Evolutionary conservation across 2,888 invertebrate genomes (phyloP).

Genomic region (Leucophenga maculata): DNA sequence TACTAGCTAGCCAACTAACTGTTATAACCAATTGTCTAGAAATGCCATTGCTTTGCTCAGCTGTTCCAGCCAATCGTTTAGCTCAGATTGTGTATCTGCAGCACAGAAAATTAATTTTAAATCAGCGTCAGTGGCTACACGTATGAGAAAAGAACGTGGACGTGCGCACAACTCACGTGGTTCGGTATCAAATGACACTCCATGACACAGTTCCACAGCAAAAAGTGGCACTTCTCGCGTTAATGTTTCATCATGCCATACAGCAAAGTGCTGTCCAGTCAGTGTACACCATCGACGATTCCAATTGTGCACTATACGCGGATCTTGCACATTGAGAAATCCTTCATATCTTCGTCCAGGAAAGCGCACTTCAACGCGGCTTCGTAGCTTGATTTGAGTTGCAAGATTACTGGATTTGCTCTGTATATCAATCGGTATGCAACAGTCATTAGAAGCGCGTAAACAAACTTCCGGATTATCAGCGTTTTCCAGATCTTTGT

Average conservation of each 20-base stretch:
- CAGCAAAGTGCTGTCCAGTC: conserved; percentile 69
- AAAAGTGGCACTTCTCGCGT: conserved; percentile 67
- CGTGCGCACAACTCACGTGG: conserved; percentile 73
- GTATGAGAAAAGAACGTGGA: conserved; percentile 72
- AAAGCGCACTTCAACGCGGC: conserved; percentile 59
- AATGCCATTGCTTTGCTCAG: conserved; percentile 72
- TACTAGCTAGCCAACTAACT: not conserved
- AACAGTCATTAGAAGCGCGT: conserved; percentile 53
- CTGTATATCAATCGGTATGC: conserved; percentile 49
- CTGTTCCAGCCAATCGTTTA: conserved; percentile 72
- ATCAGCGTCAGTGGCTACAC: conserved; percentile 48
- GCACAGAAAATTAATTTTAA: conserved; percentile 68
- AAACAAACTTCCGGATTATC: conserved; percentile 52
- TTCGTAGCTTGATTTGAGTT: conserved; percentile 56
- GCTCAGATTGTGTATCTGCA: conserved; percentile 73
- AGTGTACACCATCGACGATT: conserved; percentile 75
- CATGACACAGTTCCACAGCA: conserved; percentile 69
- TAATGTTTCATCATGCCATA: conserved; percentile 74
- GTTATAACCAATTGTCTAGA: conserved; percentile 43
- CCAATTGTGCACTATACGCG: conserved; percentile 72
- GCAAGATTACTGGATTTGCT: conserved; percentile 61
- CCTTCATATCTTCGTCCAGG: conserved; percentile 68
- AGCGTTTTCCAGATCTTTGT: too few species aligned
- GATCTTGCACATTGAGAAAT: conserved; percentile 74
- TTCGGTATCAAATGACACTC: conserved; percentile 63